These are phyloP conservation scores for Ophion ellenae DNA, from an alignment of 2,888 invertebrate genomes.

Conservation along the genomic window DNA sequence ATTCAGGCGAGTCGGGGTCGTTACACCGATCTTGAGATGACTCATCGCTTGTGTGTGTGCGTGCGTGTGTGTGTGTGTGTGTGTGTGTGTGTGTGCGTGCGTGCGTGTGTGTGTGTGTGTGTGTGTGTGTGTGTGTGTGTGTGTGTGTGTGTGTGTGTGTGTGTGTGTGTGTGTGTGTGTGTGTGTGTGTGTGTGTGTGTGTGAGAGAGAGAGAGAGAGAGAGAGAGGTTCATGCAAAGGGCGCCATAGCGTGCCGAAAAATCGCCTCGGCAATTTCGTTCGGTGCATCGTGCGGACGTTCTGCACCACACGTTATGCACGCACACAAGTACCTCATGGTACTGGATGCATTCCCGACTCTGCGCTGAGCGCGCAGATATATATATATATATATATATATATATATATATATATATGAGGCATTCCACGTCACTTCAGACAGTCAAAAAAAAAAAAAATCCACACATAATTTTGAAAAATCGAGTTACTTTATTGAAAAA, in stretches of 20 bases:
- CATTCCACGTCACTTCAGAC: no score
- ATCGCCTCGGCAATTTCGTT: constrained; percentile 46
- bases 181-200: no score
- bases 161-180: no score
- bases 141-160: no score
- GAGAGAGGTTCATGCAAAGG: constrained; percentile 24
- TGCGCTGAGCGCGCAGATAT: not conserved
- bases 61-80: no score
- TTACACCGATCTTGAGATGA: constrained; percentile 62
- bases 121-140: not conserved
- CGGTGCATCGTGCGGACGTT: constrained; percentile 13
- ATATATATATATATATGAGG: not conserved
- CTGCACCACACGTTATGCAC: not conserved
- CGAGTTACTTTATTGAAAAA: no score
- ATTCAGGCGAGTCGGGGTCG: constrained; percentile 59
- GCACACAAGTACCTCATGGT: constrained; percentile 7
- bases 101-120: no score
- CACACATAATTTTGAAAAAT: no score
- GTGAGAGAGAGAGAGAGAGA: constrained; percentile 21
- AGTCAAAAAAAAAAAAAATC: no score
- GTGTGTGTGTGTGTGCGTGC: no score
- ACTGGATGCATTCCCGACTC: not conserved
- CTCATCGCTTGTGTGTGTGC: constrained; percentile 37
- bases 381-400: not conserved
- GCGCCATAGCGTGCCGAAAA: constrained; percentile 55